Base-by-base conservation (phyloP, 2,888 invertebrate genomes). In the Stramonita haemastoma region DNA sequence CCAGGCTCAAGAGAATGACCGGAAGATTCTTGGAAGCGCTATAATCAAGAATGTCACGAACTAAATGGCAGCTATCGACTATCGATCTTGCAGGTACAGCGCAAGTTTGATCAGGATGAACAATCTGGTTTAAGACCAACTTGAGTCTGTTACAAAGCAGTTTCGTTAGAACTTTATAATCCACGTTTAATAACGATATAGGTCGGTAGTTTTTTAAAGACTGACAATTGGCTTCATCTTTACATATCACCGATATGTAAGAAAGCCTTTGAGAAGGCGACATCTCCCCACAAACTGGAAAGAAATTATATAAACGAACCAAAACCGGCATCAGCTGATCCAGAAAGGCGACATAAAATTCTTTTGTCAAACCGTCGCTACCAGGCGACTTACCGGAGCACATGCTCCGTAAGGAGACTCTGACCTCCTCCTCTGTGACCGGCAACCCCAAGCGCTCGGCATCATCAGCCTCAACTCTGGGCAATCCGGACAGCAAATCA, bases 91-190 rank as follows among this genome's bases (percentile, higher is more conserved):
- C 29, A n/a, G 89, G 89, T 29, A 92, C 89, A 19, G 91, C 86
- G 86, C 92, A 92, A 32, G 93, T 92, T n/a, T 91, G 93, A 92
- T 90, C 15, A 84, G 77, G n/a, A 32, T 90, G 88, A 77, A 93
- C 90, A 15, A 92, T 86, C 26, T 89, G 79, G 1, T 89, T 70
- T 60, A 93, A 81, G 36, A 93, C 90, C 19, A 70, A 66, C 26
- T 88, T 88, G 36, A 93, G 83, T 6, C 92, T 29, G 70, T 90
- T 92, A 22, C 91, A 66, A 22, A 93, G 60, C 29, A 90, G 34
- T 91, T 93, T 92, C 1, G 92, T 92, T 5, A 93, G 46, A 83
- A 92, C 91, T 90, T 93, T 92, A 26, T 92, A 90, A 85, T 93
- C 92, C 17, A 91, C 77, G 90, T 92, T 92, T 34, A 93, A 84